Percentiles rank a stretch among this genome's conserved stretches.
Conservation (phyloP, 2,113 vertebrate genomes). For the Tamias sibiricus region DNA sequence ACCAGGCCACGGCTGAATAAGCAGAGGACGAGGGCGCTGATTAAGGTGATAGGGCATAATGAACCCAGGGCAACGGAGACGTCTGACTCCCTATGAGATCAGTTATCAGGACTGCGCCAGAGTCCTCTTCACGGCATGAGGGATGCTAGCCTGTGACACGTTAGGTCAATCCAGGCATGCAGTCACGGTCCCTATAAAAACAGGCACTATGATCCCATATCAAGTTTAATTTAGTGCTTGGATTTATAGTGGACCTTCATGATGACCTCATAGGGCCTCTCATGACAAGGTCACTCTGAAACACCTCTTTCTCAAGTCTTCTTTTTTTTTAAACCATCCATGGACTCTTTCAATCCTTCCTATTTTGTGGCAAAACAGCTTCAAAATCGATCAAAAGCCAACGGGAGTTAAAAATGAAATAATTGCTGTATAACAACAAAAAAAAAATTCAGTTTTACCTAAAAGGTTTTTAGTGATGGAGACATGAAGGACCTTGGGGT, state of each 20-base stretch:
- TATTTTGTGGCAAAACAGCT: background rate
- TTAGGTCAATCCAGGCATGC: constrained; percentile 23
- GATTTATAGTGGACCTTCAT: background rate
- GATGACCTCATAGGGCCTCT: background rate
- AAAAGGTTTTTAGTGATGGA: background rate
- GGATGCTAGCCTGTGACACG: background rate
- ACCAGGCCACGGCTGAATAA: constrained; percentile 62
- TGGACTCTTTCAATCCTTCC: background rate
- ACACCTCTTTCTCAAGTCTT: background rate
- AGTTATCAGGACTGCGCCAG: constrained; percentile 19
- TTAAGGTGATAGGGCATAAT: constrained; percentile 70
- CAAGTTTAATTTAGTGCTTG: background rate
- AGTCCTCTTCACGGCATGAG: background rate
- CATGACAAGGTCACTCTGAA: constrained; percentile 27
- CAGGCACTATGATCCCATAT: background rate
- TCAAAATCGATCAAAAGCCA: background rate
- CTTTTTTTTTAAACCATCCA: background rate
- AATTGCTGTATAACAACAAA: background rate
- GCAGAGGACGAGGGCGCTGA: constrained; percentile 51
- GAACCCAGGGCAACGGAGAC: constrained; percentile 58
- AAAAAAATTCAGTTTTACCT: background rate
- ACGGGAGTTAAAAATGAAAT: background rate
- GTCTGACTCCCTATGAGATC: constrained; percentile 55
- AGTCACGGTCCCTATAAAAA: background rate
- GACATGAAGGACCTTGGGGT: background rate